These are phyloP conservation scores for Gryllus bimaculatus DNA, from an alignment of 1,140 invertebrate genomes.

Conservation along the genomic window DNA sequence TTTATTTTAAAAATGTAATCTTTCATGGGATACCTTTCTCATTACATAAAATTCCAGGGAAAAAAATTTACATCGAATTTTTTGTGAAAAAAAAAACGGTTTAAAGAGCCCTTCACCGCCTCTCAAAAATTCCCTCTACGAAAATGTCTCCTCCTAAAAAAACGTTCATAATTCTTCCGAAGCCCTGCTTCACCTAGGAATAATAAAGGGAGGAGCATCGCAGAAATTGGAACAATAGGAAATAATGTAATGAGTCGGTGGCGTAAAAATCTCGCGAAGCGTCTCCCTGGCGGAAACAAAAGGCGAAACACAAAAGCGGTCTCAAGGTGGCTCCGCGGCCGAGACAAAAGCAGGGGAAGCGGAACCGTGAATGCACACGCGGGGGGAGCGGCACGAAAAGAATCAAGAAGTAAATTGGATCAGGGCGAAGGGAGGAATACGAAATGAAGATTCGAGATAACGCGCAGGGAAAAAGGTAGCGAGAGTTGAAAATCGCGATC, in stretches of 20 bases:
- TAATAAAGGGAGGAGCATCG: no score
- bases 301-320: background rate
- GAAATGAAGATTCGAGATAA: conserved; percentile 5
- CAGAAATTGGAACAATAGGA: background rate
- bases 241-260: background rate
- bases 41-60: no score
- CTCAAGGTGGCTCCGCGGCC: background rate
- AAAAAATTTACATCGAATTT: no score
- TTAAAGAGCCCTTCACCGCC: no score
- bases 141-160: no score
- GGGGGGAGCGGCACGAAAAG: background rate
- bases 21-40: no score
- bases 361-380: background rate
- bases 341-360: background rate
- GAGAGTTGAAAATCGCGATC: background rate
- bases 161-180: no score
- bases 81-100: no score
- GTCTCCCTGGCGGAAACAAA: background rate
- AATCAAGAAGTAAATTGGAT: conserved; percentile 1
- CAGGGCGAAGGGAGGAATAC: background rate
- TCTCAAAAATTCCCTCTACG: no score
- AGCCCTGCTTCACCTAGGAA: no score
- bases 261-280: background rate
- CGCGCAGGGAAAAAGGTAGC: background rate
- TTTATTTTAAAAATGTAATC: no score